Percentiles rank a stretch among this genome's conserved stretches.
Evolutionary conservation across 2,797 vertebrate species (phyloP).

Genomic region (Peromyscus nudipes): DNA sequence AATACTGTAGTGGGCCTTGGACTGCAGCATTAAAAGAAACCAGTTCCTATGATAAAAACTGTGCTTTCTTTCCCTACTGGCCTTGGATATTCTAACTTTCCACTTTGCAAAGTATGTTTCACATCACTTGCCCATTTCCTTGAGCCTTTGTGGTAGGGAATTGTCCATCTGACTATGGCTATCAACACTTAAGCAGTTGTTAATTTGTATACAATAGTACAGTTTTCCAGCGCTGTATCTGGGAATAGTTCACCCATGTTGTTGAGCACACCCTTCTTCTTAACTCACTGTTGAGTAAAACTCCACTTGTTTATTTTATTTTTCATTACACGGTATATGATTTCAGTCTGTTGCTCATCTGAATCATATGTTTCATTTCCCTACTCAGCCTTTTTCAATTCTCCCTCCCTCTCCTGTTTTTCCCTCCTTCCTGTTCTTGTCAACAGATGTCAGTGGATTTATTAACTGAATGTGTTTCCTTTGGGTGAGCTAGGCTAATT

Average conservation of each 20-base stretch:
- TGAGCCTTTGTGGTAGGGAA: not conserved
- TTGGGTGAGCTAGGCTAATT: not conserved
- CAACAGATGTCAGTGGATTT: conserved; percentile 72
- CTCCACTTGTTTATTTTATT: conserved; percentile 60
- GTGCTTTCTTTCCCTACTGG: conserved; percentile 6
- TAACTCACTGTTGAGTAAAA: conserved; percentile 63
- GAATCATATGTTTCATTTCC: conserved; percentile 67
- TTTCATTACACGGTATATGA: conserved; percentile 57
- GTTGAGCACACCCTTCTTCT: not conserved
- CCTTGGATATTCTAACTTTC: not conserved
- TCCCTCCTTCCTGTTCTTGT: conserved; percentile 25
- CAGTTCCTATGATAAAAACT: not conserved
- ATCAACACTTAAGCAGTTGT: not conserved
- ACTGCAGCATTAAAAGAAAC: not conserved
- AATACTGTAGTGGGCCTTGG: not conserved
- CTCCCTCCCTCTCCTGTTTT: not conserved
- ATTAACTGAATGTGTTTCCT: conserved; percentile 58
- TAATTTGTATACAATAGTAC: conserved; percentile 36
- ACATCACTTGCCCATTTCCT: not conserved
- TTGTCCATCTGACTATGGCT: not conserved
- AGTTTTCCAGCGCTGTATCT: conserved; percentile 12
- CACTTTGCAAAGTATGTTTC: not conserved
- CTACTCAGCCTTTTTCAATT: not conserved
- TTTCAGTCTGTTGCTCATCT: conserved; percentile 57
- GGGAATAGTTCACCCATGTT: conserved; percentile 47